Percentiles rank a stretch among this genome's conserved stretches.
These are phyloP conservation scores for Synergus umbraculus DNA, from an alignment of 2,888 invertebrate species.

Conservation along the genomic window DNA sequence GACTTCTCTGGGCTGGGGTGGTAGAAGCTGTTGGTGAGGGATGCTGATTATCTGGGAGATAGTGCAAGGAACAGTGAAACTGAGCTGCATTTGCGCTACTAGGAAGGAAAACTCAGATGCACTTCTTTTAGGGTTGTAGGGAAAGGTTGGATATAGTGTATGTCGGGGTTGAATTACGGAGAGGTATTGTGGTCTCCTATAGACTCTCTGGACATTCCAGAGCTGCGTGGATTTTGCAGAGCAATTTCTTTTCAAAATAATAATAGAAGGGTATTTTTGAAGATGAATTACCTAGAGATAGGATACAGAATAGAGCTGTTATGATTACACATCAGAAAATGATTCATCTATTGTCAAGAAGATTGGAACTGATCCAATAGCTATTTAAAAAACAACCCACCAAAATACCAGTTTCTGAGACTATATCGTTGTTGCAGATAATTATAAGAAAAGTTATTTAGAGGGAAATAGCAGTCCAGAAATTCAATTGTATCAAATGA, in stretches of 20 bases:
- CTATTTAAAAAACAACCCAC: too few relatives aligned
- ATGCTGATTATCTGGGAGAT: constrained; percentile 33
- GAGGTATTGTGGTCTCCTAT: neutral
- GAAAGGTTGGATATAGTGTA: neutral
- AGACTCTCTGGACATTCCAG: neutral
- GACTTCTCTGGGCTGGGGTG: constrained; percentile 6
- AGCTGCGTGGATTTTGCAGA: neutral
- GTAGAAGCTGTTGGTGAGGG: constrained; percentile 10
- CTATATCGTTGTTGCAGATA: too few relatives aligned
- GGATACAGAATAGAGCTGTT: too few relatives aligned
- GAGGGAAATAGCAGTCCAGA: neutral
- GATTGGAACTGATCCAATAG: too few relatives aligned
- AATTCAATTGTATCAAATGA: neutral
- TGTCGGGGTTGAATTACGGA: neutral
- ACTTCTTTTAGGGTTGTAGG: neutral
- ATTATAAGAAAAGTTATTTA: neutral
- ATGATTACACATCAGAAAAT: too few relatives aligned
- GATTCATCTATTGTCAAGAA: too few relatives aligned
- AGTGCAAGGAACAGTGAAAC: neutral
- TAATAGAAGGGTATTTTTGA: neutral
- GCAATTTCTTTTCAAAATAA: neutral
- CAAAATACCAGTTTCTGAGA: too few relatives aligned
- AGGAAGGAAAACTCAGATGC: neutral
- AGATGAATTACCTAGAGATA: too few relatives aligned
- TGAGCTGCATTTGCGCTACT: neutral